These are phyloP conservation scores for Caenorhabditis uteleia DNA, from an alignment of 2,888 invertebrate genomes.

Conservation along the genomic window DNA sequence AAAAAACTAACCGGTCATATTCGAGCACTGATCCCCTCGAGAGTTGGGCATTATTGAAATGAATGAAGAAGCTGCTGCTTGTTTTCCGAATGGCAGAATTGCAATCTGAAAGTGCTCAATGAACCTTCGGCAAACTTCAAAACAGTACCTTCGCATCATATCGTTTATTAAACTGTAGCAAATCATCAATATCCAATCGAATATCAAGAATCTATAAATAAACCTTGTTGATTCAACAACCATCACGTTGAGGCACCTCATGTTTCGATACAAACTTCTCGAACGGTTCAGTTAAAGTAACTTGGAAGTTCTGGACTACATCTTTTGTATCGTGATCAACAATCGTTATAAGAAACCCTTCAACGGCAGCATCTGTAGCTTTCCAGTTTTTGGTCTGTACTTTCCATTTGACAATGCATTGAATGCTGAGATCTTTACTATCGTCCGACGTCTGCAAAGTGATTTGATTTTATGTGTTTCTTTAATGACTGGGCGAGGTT, in stretches of 20 bases:
- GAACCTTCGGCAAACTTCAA: too few species aligned
- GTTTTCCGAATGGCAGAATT: constrained; percentile 24
- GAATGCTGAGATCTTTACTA: constrained; percentile 20
- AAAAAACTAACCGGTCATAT: too few species aligned
- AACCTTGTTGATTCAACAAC: neutral
- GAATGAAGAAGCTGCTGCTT: constrained; percentile 15
- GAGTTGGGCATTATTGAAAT: constrained; percentile 20
- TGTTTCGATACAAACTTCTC: constrained; percentile 6
- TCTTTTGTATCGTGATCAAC: constrained; percentile 23
- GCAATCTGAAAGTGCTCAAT: too few species aligned
- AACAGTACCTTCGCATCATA: constrained; percentile 20
- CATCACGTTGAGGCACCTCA: constrained; percentile 1
- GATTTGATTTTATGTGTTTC: neutral
- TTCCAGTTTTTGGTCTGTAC: constrained; percentile 18
- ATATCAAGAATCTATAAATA: constrained; percentile 12
- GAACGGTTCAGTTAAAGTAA: constrained; percentile 9
- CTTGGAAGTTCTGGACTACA: constrained; percentile 8
- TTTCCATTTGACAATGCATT: constrained; percentile 34
- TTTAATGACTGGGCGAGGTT: neutral
- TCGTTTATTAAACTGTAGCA: constrained; percentile 16
- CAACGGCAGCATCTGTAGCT: constrained; percentile 5
- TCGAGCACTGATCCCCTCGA: too few species aligned
- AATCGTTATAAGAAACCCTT: constrained; percentile 20
- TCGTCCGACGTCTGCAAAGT: constrained; percentile 23
- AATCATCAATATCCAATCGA: constrained; percentile 20